These are phyloP conservation scores for Hirtodrosophila cameraria DNA, from an alignment of 2,888 invertebrate genomes.

Conservation along the genomic window DNA sequence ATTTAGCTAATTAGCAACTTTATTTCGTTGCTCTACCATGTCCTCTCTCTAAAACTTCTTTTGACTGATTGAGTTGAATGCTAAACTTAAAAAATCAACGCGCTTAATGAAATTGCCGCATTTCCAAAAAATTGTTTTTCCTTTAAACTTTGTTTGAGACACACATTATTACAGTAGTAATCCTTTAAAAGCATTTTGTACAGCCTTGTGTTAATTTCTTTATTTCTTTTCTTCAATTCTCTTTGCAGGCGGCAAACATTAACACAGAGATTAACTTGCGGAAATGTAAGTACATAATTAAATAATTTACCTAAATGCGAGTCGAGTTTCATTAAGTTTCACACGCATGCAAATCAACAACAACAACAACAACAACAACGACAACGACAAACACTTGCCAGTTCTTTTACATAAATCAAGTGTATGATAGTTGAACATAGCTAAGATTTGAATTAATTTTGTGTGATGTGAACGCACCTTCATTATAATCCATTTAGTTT, in stretches of 20 bases:
- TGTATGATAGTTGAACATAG: conserved; percentile 3
- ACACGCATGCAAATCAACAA: conserved; percentile 46
- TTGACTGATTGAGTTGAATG: conserved; percentile 23
- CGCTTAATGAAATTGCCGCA: no score
- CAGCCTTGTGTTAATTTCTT: conserved; percentile 36
- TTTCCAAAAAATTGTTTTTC: no score
- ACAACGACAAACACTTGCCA: not conserved
- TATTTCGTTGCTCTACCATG: not conserved
- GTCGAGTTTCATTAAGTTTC: conserved; percentile 23
- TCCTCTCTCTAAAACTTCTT: conserved; percentile 6
- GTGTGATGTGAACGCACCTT: conserved; percentile 49
- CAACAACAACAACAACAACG: not conserved
- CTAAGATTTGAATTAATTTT: conserved; percentile 46
- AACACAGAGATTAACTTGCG: conserved; percentile 33
- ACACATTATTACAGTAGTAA: no score
- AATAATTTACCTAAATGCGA: conserved; percentile 47
- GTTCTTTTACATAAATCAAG: conserved; percentile 14
- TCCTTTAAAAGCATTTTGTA: no score
- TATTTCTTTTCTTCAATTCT: conserved; percentile 16
- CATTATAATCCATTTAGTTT: conserved; percentile 37
- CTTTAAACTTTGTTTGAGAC: no score
- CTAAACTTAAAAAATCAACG: not conserved
- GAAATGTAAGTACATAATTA: conserved; percentile 66
- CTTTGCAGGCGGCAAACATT: conserved; percentile 42
- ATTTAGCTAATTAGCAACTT: conserved; percentile 5